phyloP scores from a whole-genome alignment of 2,113 vertebrate species.

The Choloepus hoffmanni region DNA sequence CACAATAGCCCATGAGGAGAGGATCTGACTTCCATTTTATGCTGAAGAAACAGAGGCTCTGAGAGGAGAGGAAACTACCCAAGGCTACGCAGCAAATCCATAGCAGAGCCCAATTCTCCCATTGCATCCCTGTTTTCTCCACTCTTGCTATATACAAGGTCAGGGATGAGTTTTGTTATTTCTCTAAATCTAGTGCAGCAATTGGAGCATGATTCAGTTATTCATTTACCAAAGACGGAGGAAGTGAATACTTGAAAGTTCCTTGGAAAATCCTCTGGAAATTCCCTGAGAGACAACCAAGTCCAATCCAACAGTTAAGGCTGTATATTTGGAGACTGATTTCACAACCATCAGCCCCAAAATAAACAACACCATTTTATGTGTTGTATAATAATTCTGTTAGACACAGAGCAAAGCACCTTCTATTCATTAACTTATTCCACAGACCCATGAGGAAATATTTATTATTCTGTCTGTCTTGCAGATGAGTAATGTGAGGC shows the following conservation, averaged over 20 bases:
- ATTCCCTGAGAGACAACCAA: constrained; percentile 40
- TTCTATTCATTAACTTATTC: not conserved
- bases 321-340: not conserved
- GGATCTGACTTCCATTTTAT: not conserved
- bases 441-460: not conserved
- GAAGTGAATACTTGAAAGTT: constrained; percentile 48
- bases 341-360: constrained; percentile 26
- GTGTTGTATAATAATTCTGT: not conserved
- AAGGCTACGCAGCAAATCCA: not conserved
- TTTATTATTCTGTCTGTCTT: not conserved
- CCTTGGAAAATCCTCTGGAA: constrained; percentile 71
- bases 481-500: not conserved
- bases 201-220: constrained; percentile 24
- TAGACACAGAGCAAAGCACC: not conserved
- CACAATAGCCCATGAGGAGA: not conserved
- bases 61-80: not conserved
- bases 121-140: fast-evolving
- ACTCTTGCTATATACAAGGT: not conserved
- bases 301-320: not conserved
- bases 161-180: not conserved
- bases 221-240: constrained; percentile 60
- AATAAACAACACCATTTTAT: not conserved
- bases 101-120: not conserved
- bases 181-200: constrained; percentile 33
- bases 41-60: not conserved